Evolutionary conservation across 2,113 vertebrate species (phyloP).

Genomic region (Oryzias celebensis): DNA sequence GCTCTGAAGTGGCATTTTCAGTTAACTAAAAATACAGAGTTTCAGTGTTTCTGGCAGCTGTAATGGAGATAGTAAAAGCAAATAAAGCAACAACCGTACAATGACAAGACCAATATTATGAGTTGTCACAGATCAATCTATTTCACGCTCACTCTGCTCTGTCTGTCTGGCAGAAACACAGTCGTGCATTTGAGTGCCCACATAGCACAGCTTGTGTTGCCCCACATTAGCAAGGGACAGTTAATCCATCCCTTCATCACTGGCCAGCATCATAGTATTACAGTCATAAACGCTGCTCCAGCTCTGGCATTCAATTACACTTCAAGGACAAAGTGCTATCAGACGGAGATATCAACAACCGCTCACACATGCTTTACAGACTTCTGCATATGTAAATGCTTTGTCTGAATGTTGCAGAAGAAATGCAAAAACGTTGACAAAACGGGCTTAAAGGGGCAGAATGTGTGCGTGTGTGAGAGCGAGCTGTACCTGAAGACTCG

Average conservation of each 20-base stretch:
- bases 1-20: slow-evolving; percentile 38
- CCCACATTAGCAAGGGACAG: slow-evolving; percentile 61
- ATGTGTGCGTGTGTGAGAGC: neutral
- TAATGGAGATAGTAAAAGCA: slow-evolving; percentile 34
- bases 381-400: slow-evolving; percentile 8
- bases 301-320: slow-evolving; percentile 52
- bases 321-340: slow-evolving; percentile 54
- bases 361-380: slow-evolving; percentile 15
- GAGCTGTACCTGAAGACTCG: slow-evolving; percentile 88
- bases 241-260: slow-evolving; percentile 71
- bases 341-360: slow-evolving; percentile 38
- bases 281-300: slow-evolving; percentile 30
- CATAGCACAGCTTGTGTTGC: slow-evolving; percentile 58
- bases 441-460: neutral
- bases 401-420: slow-evolving; percentile 9
- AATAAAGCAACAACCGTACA: slow-evolving; percentile 43
- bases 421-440: slow-evolving; percentile 13
- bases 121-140: slow-evolving; percentile 36
- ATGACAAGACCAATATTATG: slow-evolving; percentile 22
- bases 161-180: slow-evolving; percentile 37
- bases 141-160: slow-evolving; percentile 18
- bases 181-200: slow-evolving; percentile 35
- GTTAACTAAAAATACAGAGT: slow-evolving; percentile 40
- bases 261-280: slow-evolving; percentile 55
- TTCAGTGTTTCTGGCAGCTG: slow-evolving; percentile 41